phyloP scores from a whole-genome alignment of 2,113 vertebrate genomes.

The Alouatta palliata region DNA sequence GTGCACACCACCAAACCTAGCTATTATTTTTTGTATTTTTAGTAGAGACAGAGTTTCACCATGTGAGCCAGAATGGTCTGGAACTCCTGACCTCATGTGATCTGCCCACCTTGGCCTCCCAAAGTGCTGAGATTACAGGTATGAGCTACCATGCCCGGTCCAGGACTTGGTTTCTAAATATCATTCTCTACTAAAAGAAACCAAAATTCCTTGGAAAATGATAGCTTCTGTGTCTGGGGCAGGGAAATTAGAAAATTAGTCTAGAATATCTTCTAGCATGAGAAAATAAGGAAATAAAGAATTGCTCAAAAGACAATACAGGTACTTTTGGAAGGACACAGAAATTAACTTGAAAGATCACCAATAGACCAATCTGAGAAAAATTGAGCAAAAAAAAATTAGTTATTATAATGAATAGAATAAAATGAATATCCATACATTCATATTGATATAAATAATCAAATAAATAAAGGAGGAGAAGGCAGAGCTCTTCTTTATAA shows the following conservation, averaged over 20 bases:
- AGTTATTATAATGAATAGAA: background rate
- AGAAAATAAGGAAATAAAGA: background rate
- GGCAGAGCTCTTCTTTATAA: background rate
- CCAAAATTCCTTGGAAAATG: background rate
- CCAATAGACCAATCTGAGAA: background rate
- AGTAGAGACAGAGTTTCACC: too few species aligned
- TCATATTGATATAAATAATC: background rate
- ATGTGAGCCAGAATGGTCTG: too few species aligned
- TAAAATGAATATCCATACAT: background rate
- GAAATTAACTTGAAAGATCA: background rate
- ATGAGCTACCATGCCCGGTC: too few species aligned
- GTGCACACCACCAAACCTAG: too few species aligned
- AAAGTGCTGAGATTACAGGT: too few species aligned
- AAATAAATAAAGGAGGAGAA: background rate
- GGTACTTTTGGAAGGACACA: background rate
- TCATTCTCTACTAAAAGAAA: background rate
- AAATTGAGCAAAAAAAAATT: background rate
- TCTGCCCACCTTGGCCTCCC: too few species aligned
- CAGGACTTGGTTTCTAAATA: background rate
- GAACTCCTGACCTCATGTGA: too few species aligned
- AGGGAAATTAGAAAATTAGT: background rate
- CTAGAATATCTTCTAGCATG: background rate
- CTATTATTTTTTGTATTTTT: too few species aligned
- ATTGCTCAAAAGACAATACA: background rate
- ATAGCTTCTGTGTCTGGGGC: background rate